phyloP scores from a whole-genome alignment of 2,888 invertebrate species.

The Heliconius erato region DNA sequence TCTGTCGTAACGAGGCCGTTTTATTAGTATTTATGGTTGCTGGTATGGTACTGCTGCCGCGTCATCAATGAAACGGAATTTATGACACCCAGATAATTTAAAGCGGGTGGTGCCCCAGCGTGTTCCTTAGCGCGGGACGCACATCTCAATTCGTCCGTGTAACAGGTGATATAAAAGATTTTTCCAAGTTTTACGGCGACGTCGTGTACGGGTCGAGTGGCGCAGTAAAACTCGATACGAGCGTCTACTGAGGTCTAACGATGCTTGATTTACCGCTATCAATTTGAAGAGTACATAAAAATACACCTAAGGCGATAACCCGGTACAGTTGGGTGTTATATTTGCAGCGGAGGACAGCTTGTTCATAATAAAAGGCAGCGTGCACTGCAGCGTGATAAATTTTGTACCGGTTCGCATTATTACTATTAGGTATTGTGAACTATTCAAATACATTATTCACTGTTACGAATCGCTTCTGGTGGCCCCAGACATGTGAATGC shows the following conservation, averaged over 20 bases:
- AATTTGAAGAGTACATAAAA: slow-evolving; percentile 78
- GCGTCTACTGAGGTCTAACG: slow-evolving; percentile 74
- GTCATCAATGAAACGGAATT: slow-evolving; percentile 82
- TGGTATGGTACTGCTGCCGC: slow-evolving; percentile 64
- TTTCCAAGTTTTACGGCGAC: slow-evolving; percentile 82
- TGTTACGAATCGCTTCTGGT: slow-evolving; percentile 83
- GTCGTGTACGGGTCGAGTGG: slow-evolving; percentile 69
- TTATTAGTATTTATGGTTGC: slow-evolving; percentile 85
- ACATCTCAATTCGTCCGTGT: slow-evolving; percentile 66
- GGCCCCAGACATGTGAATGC: slow-evolving; percentile 76
- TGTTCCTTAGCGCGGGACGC: slow-evolving; percentile 47
- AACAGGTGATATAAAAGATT: slow-evolving; percentile 73
- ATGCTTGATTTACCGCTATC: slow-evolving; percentile 82
- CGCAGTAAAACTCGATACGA: slow-evolving; percentile 82
- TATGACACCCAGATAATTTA: slow-evolving; percentile 74
- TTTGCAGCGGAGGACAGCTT: slow-evolving; percentile 33
- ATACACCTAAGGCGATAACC: slow-evolving; percentile 68
- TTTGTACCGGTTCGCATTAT: slow-evolving; percentile 58
- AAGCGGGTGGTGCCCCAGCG: slow-evolving; percentile 58
- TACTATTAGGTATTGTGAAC: slow-evolving; percentile 77
- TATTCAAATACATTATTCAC: slow-evolving; percentile 80
- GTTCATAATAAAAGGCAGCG: slow-evolving; percentile 29
- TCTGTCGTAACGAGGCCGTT: slow-evolving; percentile 78
- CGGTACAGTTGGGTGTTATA: slow-evolving; percentile 4
- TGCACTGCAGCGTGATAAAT: slow-evolving; percentile 41